These are phyloP conservation scores for Gnatocerus cornutus DNA, from an alignment of 2,888 invertebrate genomes.

Conservation along the genomic window DNA sequence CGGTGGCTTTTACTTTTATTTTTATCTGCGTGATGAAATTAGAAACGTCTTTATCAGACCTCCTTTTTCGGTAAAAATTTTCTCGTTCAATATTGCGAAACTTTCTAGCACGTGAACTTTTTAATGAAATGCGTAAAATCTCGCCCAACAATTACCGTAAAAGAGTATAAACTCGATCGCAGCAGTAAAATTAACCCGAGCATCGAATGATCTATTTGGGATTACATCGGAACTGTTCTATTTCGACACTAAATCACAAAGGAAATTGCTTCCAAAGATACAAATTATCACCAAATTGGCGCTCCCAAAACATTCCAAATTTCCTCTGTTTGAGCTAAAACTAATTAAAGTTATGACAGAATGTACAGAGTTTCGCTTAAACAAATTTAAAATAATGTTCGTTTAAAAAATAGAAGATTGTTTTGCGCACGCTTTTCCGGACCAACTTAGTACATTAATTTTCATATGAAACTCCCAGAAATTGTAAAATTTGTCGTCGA, in stretches of 20 bases:
- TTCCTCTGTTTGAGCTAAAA: conserved; percentile 21
- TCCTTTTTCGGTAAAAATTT: no score
- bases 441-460: conserved; percentile 20
- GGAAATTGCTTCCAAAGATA: conserved; percentile 25
- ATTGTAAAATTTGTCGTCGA: background rate
- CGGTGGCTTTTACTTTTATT: no score
- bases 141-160: conserved; percentile 1
- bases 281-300: conserved; percentile 34
- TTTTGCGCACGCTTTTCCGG: background rate
- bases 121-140: conserved; percentile 2
- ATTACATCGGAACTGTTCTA: conserved; percentile 11
- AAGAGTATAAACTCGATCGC: conserved; percentile 10
- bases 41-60: no score
- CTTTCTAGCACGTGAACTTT: no score
- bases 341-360: conserved; percentile 35
- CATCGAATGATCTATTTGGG: conserved; percentile 20
- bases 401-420: conserved; percentile 7
- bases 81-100: no score
- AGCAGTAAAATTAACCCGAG: background rate
- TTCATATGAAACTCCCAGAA: conserved; percentile 1
- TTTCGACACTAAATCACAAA: conserved; percentile 33
- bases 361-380: background rate
- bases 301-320: conserved; percentile 22
- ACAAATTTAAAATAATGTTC: background rate
- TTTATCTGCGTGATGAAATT: no score